Conservation (phyloP, 2,797 vertebrate species). For the Phrynocephalus forsythii region DNA sequence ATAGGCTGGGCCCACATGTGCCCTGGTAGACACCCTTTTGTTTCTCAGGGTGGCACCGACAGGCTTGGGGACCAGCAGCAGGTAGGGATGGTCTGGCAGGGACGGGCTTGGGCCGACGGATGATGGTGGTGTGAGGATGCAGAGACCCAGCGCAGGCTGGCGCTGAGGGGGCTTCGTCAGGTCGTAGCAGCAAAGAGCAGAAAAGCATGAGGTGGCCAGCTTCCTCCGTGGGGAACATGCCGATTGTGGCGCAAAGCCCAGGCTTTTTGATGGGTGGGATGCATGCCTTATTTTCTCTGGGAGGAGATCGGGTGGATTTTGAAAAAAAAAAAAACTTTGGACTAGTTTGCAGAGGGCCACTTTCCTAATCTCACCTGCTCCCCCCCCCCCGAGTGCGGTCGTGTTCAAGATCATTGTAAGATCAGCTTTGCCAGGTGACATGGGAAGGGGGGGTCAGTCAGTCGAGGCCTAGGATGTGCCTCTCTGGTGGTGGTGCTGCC, state of each 20-base stretch:
- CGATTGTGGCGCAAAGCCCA: background rate
- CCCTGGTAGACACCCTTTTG: background rate
- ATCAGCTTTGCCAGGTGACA: no score
- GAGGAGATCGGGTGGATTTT: background rate
- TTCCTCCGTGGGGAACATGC: background rate
- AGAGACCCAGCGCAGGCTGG: background rate
- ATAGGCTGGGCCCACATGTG: background rate
- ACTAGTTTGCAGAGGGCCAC: background rate
- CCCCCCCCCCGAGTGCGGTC: background rate
- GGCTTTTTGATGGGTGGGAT: background rate
- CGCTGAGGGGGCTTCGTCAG: background rate
- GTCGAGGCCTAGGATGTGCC: no score
- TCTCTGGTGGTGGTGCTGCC: no score
- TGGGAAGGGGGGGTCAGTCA: no score
- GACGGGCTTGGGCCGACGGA: background rate
- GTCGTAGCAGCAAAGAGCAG: no score
- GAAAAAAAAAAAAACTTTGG: background rate
- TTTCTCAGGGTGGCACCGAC: background rate
- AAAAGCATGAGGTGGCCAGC: background rate
- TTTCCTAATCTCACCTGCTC: background rate
- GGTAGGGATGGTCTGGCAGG: background rate
- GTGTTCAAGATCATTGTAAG: background rate
- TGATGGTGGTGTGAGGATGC: background rate
- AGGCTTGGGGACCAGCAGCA: no score
- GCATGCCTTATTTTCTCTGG: background rate